Percentiles rank a stretch among this genome's conserved stretches.
Conservation (phyloP, 2,113 vertebrate genomes). For the Chloroceryle aenea region DNA sequence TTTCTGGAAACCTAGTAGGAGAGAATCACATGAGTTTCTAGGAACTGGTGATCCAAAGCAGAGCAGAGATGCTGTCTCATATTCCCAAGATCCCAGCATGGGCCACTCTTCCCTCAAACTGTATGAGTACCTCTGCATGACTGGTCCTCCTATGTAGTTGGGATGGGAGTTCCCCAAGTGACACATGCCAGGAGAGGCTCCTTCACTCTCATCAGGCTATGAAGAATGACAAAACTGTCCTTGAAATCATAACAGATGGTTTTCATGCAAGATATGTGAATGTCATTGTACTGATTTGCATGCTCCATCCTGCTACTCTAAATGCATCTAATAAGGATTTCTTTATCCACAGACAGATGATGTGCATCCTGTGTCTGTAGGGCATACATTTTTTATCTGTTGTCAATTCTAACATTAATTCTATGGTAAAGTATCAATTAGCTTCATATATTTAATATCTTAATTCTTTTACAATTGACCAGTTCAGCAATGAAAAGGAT, state of each 20-base stretch:
- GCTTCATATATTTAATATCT: not conserved
- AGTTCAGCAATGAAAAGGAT: not conserved
- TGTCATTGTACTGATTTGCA: not conserved
- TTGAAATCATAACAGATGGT: not conserved
- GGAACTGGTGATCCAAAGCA: not conserved
- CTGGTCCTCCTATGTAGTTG: not conserved
- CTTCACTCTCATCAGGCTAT: not conserved
- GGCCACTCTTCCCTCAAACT: not conserved
- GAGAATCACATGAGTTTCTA: not conserved
- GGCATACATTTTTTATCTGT: not conserved
- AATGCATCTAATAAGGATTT: not conserved
- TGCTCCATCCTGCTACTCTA: not conserved
- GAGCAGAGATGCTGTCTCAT: not conserved
- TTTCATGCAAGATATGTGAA: not conserved
- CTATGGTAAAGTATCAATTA: not conserved
- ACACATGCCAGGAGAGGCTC: not conserved
- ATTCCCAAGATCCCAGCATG: too few relatives aligned
- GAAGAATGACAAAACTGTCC: not conserved
- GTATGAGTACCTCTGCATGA: fast-evolving
- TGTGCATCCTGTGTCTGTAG: not conserved
- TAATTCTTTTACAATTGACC: not conserved
- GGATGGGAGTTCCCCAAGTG: not conserved
- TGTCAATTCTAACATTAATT: not conserved
- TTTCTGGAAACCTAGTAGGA: not conserved
- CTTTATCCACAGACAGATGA: not conserved